Conservation (phyloP, 2,797 vertebrate species). For the Pangasius djambal region DNA sequence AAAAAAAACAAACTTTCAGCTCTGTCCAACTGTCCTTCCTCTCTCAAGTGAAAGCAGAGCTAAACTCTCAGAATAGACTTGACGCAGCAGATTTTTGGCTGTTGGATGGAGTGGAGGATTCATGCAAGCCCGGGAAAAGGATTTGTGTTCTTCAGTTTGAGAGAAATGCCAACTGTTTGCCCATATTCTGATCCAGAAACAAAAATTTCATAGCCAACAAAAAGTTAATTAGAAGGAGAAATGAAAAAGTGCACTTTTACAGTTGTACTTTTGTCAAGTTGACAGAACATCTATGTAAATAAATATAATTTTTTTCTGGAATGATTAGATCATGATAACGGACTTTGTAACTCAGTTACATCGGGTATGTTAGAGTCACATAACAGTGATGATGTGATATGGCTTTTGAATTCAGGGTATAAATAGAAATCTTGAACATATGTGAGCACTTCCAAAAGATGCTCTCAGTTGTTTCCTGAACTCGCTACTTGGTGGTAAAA, state of each 20-base stretch:
- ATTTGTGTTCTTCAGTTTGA: constrained; percentile 18
- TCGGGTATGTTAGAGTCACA: neutral
- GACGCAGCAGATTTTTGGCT: neutral
- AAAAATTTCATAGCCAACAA: neutral
- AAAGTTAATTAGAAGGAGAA: neutral
- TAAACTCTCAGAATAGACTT: constrained; percentile 16
- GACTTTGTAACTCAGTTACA: neutral
- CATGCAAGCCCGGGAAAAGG: constrained; percentile 15
- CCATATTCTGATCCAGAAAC: neutral
- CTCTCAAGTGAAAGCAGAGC: neutral
- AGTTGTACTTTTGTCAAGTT: neutral
- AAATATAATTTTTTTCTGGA: neutral
- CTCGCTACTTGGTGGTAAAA: neutral
- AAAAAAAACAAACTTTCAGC: neutral
- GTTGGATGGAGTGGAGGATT: constrained; percentile 6
- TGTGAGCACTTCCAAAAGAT: neutral
- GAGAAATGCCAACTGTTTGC: constrained; percentile 16
- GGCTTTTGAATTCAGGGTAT: neutral
- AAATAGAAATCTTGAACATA: neutral
- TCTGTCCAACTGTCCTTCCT: neutral
- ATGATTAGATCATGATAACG: neutral
- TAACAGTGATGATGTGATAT: neutral
- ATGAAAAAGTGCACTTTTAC: neutral
- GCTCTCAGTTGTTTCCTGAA: neutral
- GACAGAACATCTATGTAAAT: neutral